Percentiles rank a stretch among this genome's conserved stretches.
phyloP scores from a whole-genome alignment of 2,888 invertebrate genomes.

The Oligia latruncula region DNA sequence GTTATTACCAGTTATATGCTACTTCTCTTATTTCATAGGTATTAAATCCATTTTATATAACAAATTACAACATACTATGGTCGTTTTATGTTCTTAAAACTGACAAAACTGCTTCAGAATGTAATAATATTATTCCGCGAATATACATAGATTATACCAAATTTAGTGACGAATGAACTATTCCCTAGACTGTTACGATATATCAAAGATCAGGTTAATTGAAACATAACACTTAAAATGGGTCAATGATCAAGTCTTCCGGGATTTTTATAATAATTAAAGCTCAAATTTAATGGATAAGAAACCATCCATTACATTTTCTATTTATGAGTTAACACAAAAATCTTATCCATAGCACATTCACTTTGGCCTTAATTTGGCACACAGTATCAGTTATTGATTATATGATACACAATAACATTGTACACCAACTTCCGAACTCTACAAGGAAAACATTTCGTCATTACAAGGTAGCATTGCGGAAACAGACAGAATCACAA shows the following conservation, averaged over 20 bases:
- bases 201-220: slow-evolving; percentile 65
- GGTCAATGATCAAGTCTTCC: slow-evolving; percentile 79
- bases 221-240: slow-evolving; percentile 72
- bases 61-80: slow-evolving; percentile 83
- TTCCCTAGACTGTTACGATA: slow-evolving; percentile 73
- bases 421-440: slow-evolving; percentile 76
- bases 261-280: slow-evolving; percentile 88
- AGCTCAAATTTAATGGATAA: slow-evolving; percentile 88
- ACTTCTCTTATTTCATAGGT: slow-evolving; percentile 80
- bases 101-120: slow-evolving; percentile 76
- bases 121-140: slow-evolving; percentile 73
- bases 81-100: slow-evolving; percentile 73
- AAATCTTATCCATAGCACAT: slow-evolving; percentile 78
- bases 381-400: slow-evolving; percentile 78
- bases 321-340: slow-evolving; percentile 79
- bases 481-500: slow-evolving; percentile 68
- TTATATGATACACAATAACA: slow-evolving; percentile 75
- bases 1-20: slow-evolving; percentile 80
- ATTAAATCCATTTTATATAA: slow-evolving; percentile 82
- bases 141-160: slow-evolving; percentile 77
- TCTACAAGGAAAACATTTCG: slow-evolving; percentile 70
- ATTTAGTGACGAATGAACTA: slow-evolving; percentile 76
- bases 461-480: slow-evolving; percentile 69
- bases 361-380: slow-evolving; percentile 79
- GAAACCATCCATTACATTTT: slow-evolving; percentile 77